These are phyloP conservation scores for Mesitornis unicolor DNA, from an alignment of 2,113 vertebrate species.

Conservation along the genomic window DNA sequence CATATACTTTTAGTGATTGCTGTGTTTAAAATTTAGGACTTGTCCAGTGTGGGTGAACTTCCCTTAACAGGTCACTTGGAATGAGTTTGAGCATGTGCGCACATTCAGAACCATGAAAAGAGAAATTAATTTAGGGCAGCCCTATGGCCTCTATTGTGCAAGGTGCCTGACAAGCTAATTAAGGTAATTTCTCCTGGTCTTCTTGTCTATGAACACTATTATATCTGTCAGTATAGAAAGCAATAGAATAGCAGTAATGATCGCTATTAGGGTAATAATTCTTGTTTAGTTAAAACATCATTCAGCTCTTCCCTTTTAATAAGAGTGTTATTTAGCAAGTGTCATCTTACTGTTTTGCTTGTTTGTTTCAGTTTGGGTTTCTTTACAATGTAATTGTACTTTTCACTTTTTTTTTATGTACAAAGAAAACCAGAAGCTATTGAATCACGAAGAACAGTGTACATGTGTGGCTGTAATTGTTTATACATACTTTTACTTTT, in stretches of 20 bases:
- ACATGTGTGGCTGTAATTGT: not conserved
- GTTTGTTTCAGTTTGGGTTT: not conserved
- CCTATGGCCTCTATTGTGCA: not conserved
- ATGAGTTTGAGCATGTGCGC: not conserved
- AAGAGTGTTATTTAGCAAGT: not conserved
- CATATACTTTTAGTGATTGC: not conserved
- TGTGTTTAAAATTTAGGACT: not conserved
- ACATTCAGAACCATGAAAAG: not conserved
- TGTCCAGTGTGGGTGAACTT: not conserved
- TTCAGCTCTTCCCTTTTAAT: not conserved
- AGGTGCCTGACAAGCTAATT: not conserved
- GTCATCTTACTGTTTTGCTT: not conserved
- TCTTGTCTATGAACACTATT: not conserved
- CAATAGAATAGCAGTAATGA: not conserved
- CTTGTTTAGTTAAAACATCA: not conserved
- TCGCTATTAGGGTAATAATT: not conserved
- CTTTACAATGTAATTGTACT: not conserved
- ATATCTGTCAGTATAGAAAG: not conserved
- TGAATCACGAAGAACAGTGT: not conserved
- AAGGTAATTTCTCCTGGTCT: not conserved
- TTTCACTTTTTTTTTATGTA: not conserved
- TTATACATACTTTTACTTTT: not conserved
- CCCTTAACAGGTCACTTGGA: not conserved
- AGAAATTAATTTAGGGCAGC: not conserved
- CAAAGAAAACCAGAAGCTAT: not conserved